A percentile compares a stretch with the other conserved stretches of the same genome.
phyloP scores from a whole-genome alignment of 2,888 invertebrate genomes.

The Pecten maximus region DNA sequence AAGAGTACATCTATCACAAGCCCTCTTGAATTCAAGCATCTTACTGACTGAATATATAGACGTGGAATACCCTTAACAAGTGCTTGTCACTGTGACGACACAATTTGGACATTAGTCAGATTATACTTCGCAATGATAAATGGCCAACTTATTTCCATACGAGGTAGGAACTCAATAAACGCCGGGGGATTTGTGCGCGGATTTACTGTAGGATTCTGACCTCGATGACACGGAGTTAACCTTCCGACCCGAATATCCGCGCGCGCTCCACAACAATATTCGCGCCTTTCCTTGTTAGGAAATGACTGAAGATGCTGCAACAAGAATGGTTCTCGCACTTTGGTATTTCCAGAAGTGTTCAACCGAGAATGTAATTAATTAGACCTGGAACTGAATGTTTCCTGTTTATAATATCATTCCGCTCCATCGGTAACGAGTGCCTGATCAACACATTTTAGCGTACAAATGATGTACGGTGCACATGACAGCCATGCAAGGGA shows the following conservation, averaged over 20 bases:
- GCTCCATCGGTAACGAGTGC: neutral
- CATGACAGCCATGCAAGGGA: neutral
- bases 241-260: neutral
- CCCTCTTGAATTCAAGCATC: neutral
- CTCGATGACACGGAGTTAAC: neutral
- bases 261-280: neutral
- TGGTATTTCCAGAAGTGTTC: constrained; percentile 18
- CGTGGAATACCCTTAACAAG: neutral
- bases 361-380: constrained; percentile 29
- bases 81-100: neutral
- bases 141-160: constrained; percentile 13
- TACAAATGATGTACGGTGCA: neutral
- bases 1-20: no score
- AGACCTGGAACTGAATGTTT: neutral
- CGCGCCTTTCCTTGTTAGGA: neutral
- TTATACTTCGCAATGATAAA: neutral
- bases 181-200: neutral
- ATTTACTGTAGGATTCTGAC: neutral
- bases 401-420: neutral
- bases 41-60: neutral
- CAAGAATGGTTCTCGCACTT: neutral
- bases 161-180: neutral
- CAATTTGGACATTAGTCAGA: neutral
- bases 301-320: neutral
- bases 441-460: neutral